These are phyloP conservation scores for Drosophila borealis DNA, from an alignment of 2,888 invertebrate species.

Conservation along the genomic window DNA sequence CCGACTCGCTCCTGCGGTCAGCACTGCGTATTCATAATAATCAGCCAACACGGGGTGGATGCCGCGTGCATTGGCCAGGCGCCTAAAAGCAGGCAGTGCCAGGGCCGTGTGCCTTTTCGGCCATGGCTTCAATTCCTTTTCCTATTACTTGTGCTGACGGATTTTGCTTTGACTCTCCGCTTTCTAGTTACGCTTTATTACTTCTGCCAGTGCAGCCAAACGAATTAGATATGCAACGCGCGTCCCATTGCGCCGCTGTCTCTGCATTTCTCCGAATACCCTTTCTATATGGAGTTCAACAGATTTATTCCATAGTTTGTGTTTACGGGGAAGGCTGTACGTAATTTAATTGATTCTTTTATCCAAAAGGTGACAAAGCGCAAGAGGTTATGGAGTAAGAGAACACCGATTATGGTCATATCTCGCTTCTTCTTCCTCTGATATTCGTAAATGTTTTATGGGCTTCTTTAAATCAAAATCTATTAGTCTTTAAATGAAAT, in stretches of 20 bases:
- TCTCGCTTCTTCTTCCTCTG: not conserved
- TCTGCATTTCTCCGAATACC: slow-evolving; percentile 11
- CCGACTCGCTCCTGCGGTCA: slow-evolving; percentile 59
- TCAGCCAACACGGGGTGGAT: slow-evolving; percentile 42
- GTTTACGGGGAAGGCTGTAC: not conserved
- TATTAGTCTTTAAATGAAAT: too few relatives aligned
- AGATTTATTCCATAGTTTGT: not conserved
- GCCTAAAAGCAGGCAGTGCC: slow-evolving; percentile 39
- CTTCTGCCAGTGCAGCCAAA: slow-evolving; percentile 48
- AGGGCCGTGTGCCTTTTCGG: slow-evolving; percentile 31
- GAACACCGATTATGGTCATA: too few relatives aligned
- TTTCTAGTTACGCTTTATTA: slow-evolving; percentile 72
- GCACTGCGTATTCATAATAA: slow-evolving; percentile 74
- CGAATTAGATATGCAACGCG: slow-evolving; percentile 69
- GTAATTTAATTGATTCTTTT: too few relatives aligned
- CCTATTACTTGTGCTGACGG: slow-evolving; percentile 72
- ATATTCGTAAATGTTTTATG: not conserved
- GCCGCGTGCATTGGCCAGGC: slow-evolving; percentile 21
- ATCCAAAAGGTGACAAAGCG: not conserved
- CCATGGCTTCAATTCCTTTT: slow-evolving; percentile 46
- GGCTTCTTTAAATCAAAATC: not conserved
- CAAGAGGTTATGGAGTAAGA: too few relatives aligned
- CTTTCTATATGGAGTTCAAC: not conserved
- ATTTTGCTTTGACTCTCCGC: slow-evolving; percentile 62
- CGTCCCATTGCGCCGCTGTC: slow-evolving; percentile 52